Conservation (phyloP, 2,888 invertebrate species). For the Pseudanteris insignis region DNA sequence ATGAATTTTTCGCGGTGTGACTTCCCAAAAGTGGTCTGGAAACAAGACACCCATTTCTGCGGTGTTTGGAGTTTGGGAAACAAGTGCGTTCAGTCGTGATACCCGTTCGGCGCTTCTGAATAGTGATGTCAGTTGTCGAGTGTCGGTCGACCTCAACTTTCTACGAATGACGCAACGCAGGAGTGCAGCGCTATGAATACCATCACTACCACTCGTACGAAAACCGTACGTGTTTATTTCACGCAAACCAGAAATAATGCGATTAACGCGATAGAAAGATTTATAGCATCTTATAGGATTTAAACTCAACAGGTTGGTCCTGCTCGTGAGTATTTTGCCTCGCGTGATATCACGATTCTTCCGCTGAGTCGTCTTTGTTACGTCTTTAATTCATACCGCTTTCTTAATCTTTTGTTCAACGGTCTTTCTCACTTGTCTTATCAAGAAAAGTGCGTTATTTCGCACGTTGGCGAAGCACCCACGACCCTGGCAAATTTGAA, state of each 20-base stretch:
- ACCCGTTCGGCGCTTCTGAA: not conserved
- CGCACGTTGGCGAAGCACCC: no score
- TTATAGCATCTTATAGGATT: conserved; percentile 58
- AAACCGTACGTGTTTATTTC: conserved; percentile 2
- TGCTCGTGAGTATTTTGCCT: conserved; percentile 6
- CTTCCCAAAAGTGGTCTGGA: no score
- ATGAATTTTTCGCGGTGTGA: no score
- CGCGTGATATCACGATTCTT: conserved; percentile 12
- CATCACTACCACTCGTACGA: conserved; percentile 2
- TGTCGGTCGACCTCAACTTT: conserved; percentile 1
- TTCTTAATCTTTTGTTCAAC: no score
- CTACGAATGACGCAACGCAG: conserved; percentile 17
- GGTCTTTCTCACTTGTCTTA: no score
- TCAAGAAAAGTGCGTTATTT: no score
- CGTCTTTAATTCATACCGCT: conserved; percentile 1
- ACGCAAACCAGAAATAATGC: conserved; percentile 51
- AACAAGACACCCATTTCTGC: no score
- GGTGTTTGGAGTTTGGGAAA: no score
- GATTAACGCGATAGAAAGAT: conserved; percentile 57
- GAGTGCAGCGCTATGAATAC: conserved; percentile 15
- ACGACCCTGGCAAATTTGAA: no score
- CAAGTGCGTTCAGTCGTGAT: not conserved
- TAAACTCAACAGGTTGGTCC: conserved; percentile 59
- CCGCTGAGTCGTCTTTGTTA: conserved; percentile 13
- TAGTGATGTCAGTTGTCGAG: conserved; percentile 6